Percentiles rank a stretch among this genome's conserved stretches.
These are phyloP conservation scores for Zaprionus tsacasi DNA, from an alignment of 1,140 invertebrate genomes.

Conservation along the genomic window DNA sequence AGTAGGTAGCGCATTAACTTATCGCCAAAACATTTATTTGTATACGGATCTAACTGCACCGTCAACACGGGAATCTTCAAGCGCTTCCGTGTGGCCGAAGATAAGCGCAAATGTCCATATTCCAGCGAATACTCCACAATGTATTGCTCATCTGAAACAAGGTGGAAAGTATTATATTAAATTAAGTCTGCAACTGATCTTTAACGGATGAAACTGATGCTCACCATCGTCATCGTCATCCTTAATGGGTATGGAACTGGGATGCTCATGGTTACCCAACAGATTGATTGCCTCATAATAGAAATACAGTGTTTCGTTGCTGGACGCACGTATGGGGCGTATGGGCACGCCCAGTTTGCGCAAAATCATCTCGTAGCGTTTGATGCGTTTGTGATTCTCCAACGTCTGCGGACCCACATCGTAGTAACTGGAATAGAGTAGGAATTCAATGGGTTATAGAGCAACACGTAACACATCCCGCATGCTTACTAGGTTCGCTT, in stretches of 20 bases:
- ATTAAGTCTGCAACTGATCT: neutral
- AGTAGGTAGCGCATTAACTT: constrained; percentile 94
- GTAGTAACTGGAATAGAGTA: constrained; percentile 52
- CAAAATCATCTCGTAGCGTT: constrained; percentile 63
- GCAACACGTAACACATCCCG: neutral
- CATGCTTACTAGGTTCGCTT: constrained; percentile 71
- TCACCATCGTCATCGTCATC: constrained; percentile 62
- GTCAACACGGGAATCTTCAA: constrained; percentile 97
- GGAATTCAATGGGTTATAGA: neutral
- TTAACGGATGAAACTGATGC: neutral
- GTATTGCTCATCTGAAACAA: constrained; percentile 94
- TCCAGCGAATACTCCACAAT: constrained; percentile 99
- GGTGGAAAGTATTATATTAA: neutral
- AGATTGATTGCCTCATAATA: constrained; percentile 75
- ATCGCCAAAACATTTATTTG: constrained; percentile 97
- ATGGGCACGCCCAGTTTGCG: constrained; percentile 54
- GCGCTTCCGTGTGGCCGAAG: constrained; percentile 91
- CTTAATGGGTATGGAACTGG: constrained; percentile 66
- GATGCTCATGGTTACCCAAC: constrained; percentile 60
- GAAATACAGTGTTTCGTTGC: constrained; percentile 73
- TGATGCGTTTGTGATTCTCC: constrained; percentile 62
- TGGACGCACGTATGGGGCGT: constrained; percentile 57
- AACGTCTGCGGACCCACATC: constrained; percentile 73
- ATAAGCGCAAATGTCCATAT: constrained; percentile 97
- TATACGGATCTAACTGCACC: constrained; percentile 94